Conservation (phyloP, 2,888 invertebrate genomes). For the Reticulitermes lucifugus region DNA sequence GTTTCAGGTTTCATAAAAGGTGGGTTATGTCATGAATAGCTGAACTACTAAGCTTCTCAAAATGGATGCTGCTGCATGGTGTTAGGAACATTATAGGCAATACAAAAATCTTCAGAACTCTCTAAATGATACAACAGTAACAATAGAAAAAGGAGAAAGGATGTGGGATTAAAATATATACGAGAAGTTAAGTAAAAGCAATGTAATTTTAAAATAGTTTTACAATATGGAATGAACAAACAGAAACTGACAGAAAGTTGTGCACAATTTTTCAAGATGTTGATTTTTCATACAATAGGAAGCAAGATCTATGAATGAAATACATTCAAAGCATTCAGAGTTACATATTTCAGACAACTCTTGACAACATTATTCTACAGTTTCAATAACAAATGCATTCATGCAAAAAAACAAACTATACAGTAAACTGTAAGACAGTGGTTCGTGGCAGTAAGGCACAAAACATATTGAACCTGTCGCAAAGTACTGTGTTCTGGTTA, state of each 20-base stretch:
- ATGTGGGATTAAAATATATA: not conserved
- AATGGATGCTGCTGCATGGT: no score
- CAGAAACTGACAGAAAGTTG: not conserved
- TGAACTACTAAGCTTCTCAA: no score
- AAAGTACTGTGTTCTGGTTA: no score
- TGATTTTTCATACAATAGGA: not conserved
- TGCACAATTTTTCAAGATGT: not conserved
- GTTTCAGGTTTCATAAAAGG: no score
- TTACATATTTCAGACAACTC: no score
- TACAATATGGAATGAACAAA: not conserved
- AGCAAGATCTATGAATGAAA: not conserved
- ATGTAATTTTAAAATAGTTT: not conserved
- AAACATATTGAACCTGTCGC: not conserved
- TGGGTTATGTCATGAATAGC: no score
- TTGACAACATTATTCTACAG: no score
- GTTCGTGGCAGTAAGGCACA: not conserved
- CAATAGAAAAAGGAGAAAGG: not conserved
- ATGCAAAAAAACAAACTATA: not conserved
- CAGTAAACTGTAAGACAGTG: not conserved
- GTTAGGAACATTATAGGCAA: no score
- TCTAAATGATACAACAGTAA: no score
- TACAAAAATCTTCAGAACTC: no score
- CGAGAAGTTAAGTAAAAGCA: not conserved
- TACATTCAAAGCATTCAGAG: not conserved
- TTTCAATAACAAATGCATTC: not conserved